Conservation (phyloP, 2,888 invertebrate species). For the Noctua fimbriata region DNA sequence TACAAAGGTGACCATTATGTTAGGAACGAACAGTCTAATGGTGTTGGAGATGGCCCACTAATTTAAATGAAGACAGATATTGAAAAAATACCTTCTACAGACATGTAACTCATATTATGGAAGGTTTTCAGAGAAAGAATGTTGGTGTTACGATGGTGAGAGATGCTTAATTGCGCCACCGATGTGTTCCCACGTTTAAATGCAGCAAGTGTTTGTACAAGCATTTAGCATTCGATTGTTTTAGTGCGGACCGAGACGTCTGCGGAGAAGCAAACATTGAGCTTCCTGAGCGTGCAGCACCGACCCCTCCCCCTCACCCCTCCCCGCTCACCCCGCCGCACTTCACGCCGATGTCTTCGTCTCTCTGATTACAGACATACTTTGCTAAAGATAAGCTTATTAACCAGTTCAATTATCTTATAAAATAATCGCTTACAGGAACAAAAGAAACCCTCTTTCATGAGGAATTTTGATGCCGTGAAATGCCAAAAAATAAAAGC, state of each 20-base stretch:
- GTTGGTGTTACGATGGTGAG: slow-evolving; percentile 76
- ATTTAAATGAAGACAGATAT: slow-evolving; percentile 24
- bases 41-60: slow-evolving; percentile 5
- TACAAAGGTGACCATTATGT: slow-evolving; percentile 21
- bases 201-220: slow-evolving; percentile 87
- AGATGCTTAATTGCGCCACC: slow-evolving; percentile 87
- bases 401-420: slow-evolving; percentile 55
- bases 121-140: slow-evolving; percentile 73
- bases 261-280: slow-evolving; percentile 85
- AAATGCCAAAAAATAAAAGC: slow-evolving; percentile 77
- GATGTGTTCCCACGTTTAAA: slow-evolving; percentile 89
- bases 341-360: slow-evolving; percentile 49
- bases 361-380: slow-evolving; percentile 50
- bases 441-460: slow-evolving; percentile 29
- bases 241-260: slow-evolving; percentile 88
- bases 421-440: slow-evolving; percentile 47
- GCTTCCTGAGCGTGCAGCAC: slow-evolving; percentile 78
- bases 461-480: slow-evolving; percentile 68
- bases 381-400: slow-evolving; percentile 58
- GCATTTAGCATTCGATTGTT: slow-evolving; percentile 90
- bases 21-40: slow-evolving; percentile 9
- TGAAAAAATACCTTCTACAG: slow-evolving; percentile 21
- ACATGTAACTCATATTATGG: slow-evolving; percentile 32
- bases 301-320: slow-evolving; percentile 44
- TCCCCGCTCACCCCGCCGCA: slow-evolving; percentile 25